phyloP scores from a whole-genome alignment of 2,888 invertebrate genomes.

The Hymenopus coronatus region DNA sequence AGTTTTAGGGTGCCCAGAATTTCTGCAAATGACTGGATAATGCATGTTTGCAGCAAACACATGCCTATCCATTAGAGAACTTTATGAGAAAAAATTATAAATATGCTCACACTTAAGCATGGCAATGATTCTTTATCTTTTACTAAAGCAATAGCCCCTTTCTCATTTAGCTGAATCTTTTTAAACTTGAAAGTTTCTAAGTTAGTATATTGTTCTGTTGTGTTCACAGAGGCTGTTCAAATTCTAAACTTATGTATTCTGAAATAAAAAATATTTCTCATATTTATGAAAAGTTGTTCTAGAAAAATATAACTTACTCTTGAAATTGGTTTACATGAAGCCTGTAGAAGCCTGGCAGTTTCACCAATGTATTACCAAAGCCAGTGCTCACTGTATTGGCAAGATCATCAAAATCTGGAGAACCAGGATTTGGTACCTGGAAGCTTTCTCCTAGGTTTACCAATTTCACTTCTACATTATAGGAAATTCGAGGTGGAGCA shows the following conservation, averaged over 20 bases:
- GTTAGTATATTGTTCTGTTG: too few species aligned
- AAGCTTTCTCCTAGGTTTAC: constrained; percentile 75
- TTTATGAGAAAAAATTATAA: too few species aligned
- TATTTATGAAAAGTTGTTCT: background rate
- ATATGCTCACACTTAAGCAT: too few species aligned
- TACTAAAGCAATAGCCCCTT: too few species aligned
- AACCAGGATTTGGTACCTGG: constrained; percentile 68
- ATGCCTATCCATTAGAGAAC: too few species aligned
- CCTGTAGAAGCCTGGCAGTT: constrained; percentile 70
- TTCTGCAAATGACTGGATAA: too few species aligned
- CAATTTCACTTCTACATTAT: constrained; percentile 70
- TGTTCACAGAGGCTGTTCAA: too few species aligned
- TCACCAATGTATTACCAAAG: constrained; percentile 59
- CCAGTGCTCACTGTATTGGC: constrained; percentile 63
- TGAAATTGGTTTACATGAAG: constrained; percentile 67
- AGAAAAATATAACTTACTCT: constrained; percentile 44
- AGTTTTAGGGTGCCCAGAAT: too few species aligned
- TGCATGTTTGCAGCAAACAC: too few species aligned
- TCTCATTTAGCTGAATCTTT: too few species aligned
- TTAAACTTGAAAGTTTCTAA: too few species aligned
- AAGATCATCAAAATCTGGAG: constrained; percentile 68
- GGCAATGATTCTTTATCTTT: too few species aligned
- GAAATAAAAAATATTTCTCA: background rate
- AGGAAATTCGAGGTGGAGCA: constrained; percentile 64
- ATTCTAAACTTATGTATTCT: background rate